These are phyloP conservation scores for Jordanella pulchra DNA, from an alignment of 2,797 vertebrate species.

Conservation along the genomic window DNA sequence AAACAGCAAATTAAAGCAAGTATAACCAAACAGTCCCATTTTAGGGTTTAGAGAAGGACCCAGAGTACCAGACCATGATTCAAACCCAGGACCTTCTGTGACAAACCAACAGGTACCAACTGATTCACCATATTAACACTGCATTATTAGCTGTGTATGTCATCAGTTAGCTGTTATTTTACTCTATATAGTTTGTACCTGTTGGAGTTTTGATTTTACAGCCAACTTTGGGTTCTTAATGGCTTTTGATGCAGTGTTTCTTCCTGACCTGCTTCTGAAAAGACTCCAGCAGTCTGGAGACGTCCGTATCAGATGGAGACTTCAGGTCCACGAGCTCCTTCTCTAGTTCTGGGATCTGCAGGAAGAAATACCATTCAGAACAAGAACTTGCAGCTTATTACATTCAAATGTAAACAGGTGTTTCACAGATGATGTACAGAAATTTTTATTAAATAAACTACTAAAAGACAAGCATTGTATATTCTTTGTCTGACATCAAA, in stretches of 20 bases:
- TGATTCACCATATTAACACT: no score
- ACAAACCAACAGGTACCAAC: no score
- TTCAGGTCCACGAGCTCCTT: constrained; percentile 86
- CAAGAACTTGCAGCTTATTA: background rate
- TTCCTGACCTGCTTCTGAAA: constrained; percentile 86
- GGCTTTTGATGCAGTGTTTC: background rate
- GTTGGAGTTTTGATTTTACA: background rate
- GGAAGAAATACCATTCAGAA: background rate
- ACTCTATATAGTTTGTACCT: background rate
- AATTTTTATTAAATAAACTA: no score
- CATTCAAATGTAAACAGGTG: background rate
- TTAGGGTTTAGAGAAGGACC: no score
- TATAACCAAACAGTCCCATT: no score
- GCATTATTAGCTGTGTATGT: no score
- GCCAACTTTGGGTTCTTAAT: background rate
- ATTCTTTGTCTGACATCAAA: no score
- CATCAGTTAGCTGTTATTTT: no score
- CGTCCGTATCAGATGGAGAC: constrained; percentile 82
- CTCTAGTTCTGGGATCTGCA: constrained; percentile 87
- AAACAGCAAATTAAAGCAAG: no score
- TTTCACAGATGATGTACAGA: background rate
- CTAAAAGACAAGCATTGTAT: no score
- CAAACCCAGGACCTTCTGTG: no score
- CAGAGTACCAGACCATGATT: no score
- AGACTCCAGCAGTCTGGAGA: constrained; percentile 83